phyloP scores from a whole-genome alignment of 2,888 invertebrate genomes.

The Trachelus stipa region DNA sequence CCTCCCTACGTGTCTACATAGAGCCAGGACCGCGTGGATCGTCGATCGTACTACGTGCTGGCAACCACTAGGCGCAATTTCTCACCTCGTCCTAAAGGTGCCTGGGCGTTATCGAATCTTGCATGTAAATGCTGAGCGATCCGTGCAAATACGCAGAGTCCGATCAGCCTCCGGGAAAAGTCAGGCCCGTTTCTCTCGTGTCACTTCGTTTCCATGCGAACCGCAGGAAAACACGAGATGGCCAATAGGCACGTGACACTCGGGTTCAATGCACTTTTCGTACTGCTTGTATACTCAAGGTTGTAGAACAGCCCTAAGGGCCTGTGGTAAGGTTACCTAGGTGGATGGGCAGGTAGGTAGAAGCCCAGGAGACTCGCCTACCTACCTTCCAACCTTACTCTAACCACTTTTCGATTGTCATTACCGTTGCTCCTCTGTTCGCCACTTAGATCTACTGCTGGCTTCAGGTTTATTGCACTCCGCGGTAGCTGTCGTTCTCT shows the following conservation, averaged over 20 bases:
- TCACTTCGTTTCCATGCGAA: not conserved
- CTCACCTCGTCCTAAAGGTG: constrained; percentile 22
- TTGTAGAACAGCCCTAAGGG: constrained; percentile 8
- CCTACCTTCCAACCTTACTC: constrained; percentile 38
- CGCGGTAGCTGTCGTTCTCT: not conserved
- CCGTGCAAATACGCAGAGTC: not conserved
- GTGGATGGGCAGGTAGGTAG: not conserved
- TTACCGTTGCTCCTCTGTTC: constrained; percentile 50
- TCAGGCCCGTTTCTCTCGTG: not conserved
- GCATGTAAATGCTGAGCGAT: constrained; percentile 38
- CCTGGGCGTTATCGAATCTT: constrained; percentile 48
- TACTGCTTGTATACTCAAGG: constrained; percentile 6
- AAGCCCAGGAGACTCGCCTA: not conserved
- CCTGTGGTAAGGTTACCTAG: constrained; percentile 22
- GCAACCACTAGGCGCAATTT: constrained; percentile 13
- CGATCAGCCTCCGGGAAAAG: not conserved
- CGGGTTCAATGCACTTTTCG: constrained; percentile 21
- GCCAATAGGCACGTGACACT: not conserved
- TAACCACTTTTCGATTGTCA: constrained; percentile 53
- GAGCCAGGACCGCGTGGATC: constrained; percentile 18
- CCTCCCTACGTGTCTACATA: not conserved
- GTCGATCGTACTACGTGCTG: constrained; percentile 18
- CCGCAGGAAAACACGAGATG: not conserved
- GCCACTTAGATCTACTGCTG: constrained; percentile 2
- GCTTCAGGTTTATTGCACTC: constrained; percentile 3